These are phyloP conservation scores for Protonibea diacanthus DNA, from an alignment of 2,797 vertebrate species.

Conservation along the genomic window DNA sequence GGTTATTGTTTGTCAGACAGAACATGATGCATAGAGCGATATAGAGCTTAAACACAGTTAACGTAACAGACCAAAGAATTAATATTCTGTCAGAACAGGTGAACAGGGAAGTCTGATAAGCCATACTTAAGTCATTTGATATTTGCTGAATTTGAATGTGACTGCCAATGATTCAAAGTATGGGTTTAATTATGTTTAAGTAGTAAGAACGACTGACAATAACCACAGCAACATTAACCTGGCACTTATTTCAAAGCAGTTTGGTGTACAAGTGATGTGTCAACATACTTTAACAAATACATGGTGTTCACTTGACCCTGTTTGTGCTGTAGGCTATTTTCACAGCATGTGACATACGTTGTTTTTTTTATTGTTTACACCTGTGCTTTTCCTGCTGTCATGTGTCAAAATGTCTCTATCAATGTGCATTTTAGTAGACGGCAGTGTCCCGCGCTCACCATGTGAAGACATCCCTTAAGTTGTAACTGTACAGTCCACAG, in stretches of 20 bases:
- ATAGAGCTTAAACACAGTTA: background rate
- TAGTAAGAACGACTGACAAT: background rate
- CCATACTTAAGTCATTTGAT: too few species aligned
- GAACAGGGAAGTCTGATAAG: too few species aligned
- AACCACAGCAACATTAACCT: background rate
- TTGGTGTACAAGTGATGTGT: too few species aligned
- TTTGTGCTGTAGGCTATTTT: background rate
- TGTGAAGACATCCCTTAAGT: conserved; percentile 77
- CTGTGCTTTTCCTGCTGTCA: background rate
- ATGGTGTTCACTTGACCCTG: background rate
- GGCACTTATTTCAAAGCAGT: too few species aligned
- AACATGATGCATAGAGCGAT: background rate
- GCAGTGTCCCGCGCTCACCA: conserved; percentile 71
- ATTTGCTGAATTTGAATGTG: too few species aligned
- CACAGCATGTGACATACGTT: background rate
- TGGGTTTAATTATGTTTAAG: too few species aligned
- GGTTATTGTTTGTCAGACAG: too few species aligned
- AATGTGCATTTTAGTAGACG: too few species aligned
- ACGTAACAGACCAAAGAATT: background rate
- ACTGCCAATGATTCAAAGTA: too few species aligned
- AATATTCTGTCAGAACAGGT: background rate
- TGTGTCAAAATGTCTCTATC: background rate
- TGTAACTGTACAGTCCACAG: conserved; percentile 61
- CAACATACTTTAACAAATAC: background rate
- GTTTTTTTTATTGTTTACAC: background rate